phyloP scores from a whole-genome alignment of 1,140 invertebrate genomes.

The Gerris buenoi region DNA sequence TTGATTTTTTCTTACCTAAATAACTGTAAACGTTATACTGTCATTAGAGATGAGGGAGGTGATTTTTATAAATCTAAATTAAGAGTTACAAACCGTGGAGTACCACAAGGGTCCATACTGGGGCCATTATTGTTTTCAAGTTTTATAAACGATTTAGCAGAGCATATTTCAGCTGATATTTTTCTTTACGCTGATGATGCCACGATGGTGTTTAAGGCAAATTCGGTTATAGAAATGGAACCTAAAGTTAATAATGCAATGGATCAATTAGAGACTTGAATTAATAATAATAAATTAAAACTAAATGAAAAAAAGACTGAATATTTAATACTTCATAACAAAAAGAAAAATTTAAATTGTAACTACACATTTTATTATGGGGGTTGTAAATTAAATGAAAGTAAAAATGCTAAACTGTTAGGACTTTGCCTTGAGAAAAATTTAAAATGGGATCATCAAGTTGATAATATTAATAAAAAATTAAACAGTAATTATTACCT shows the following conservation, averaged over 20 bases:
- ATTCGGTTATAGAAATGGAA: background rate
- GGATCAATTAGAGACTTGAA: background rate
- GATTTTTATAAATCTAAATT: background rate
- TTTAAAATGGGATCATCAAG: background rate
- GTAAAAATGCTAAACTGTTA: background rate
- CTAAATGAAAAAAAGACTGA: background rate
- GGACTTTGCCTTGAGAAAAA: background rate
- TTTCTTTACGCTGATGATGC: background rate
- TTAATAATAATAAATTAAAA: background rate
- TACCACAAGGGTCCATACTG: background rate
- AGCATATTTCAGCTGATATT: background rate
- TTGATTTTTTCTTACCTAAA: background rate
- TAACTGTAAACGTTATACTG: background rate
- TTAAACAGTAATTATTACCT: background rate
- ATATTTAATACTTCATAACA: background rate
- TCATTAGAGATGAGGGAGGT: background rate
- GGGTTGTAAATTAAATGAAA: background rate
- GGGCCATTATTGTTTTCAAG: background rate
- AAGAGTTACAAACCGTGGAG: background rate
- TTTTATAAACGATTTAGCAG: background rate
- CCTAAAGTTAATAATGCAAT: background rate
- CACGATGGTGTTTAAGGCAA: background rate
- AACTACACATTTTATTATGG: background rate
- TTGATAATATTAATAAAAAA: background rate
- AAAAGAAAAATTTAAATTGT: background rate